phyloP scores from a whole-genome alignment of 2,797 vertebrate genomes.

The Anabacerthia variegaticeps region DNA sequence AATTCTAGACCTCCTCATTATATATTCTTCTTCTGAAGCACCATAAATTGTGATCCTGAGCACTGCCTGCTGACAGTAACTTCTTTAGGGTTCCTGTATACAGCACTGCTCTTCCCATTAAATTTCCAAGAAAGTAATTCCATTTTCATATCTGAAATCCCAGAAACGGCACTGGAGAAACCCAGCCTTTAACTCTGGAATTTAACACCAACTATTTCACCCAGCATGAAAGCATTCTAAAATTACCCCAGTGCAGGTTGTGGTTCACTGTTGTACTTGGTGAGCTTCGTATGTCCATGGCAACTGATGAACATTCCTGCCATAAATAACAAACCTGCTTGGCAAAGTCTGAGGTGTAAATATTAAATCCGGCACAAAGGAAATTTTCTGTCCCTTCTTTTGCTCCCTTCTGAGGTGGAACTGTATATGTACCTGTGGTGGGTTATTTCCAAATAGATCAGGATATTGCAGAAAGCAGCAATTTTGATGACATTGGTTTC shows the following conservation, averaged over 20 bases:
- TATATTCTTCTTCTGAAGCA: conserved; percentile 13
- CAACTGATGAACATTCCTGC: conserved; percentile 60
- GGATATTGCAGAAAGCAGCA: not conserved
- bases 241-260: conserved; percentile 17
- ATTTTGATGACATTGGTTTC: not conserved
- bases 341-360: conserved; percentile 31
- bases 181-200: conserved; percentile 38
- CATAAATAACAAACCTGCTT: conserved; percentile 64
- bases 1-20: not conserved
- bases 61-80: not conserved
- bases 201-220: conserved; percentile 32
- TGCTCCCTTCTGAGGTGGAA: not conserved
- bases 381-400: conserved; percentile 17
- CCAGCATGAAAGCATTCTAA: conserved; percentile 11
- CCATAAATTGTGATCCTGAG: not conserved
- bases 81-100: not conserved
- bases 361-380: conserved; percentile 42
- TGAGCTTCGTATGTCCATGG: conserved; percentile 54
- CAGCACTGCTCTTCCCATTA: conserved; percentile 32
- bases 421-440: not conserved
- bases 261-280: conserved; percentile 22
- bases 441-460: not conserved
- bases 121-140: conserved; percentile 47
- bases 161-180: conserved; percentile 16
- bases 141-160: conserved; percentile 42